Percentiles rank a stretch among this genome's conserved stretches.
phyloP scores from a whole-genome alignment of 1,140 invertebrate genomes.

The Drosophila ogumai region DNA sequence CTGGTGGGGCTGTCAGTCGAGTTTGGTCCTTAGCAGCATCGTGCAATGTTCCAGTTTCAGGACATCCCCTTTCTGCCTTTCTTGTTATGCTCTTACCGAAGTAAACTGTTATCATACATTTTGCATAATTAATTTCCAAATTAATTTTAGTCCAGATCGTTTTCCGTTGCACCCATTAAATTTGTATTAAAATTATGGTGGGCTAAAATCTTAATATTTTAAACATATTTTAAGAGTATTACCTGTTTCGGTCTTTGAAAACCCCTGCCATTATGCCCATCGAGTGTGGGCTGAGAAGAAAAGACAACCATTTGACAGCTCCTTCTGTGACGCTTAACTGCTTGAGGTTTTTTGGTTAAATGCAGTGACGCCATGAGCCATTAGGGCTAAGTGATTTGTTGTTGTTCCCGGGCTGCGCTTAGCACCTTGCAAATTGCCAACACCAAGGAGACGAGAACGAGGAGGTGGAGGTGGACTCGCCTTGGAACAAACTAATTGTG shows the following conservation, averaged over 20 bases:
- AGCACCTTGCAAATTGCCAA: slow-evolving; percentile 77
- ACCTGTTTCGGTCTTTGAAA: not conserved
- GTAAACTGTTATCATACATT: too few species aligned
- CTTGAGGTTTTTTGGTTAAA: slow-evolving; percentile 82
- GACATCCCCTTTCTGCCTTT: not conserved
- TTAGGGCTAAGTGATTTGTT: slow-evolving; percentile 83
- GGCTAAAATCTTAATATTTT: too few species aligned
- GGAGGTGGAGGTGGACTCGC: not conserved
- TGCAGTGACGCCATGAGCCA: slow-evolving; percentile 71
- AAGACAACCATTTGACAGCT: slow-evolving; percentile 80
- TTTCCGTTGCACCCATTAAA: not conserved
- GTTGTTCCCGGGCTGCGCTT: slow-evolving; percentile 54
- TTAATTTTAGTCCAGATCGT: not conserved
- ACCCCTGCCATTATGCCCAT: not conserved
- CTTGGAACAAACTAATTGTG: slow-evolving; percentile 72
- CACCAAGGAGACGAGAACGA: slow-evolving; percentile 11
- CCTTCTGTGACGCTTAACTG: slow-evolving; percentile 64
- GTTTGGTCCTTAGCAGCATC: slow-evolving; percentile 21
- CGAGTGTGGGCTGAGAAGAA: slow-evolving; percentile 33
- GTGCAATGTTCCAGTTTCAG: slow-evolving; percentile 70
- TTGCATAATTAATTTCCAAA: not conserved
- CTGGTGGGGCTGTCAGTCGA: slow-evolving; percentile 17
- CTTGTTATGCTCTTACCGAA: not conserved
- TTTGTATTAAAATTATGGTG: too few species aligned
- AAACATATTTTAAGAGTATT: slow-evolving; percentile 3